Evolutionary conservation across 2,797 vertebrate species (phyloP).

Genomic region (Pempheris klunzingeri): DNA sequence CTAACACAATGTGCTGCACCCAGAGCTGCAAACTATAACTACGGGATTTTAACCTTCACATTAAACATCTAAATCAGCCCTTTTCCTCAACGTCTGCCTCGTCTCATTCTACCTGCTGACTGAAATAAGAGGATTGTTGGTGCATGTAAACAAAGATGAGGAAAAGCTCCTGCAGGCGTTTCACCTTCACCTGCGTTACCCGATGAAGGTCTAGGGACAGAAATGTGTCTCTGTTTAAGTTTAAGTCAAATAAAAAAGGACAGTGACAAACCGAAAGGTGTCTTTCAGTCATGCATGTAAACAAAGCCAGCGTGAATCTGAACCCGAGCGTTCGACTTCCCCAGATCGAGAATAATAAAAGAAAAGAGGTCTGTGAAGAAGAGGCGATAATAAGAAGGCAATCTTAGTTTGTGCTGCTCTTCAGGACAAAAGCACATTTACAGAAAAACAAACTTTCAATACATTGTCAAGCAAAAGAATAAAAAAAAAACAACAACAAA

Average conservation of each 20-base stretch:
- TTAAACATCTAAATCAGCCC: neutral
- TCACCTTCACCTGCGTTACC: too few species aligned
- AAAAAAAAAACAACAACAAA: slow-evolving; percentile 23
- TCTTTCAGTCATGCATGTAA: too few species aligned
- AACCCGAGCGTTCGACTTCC: slow-evolving; percentile 16
- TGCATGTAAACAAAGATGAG: slow-evolving; percentile 58
- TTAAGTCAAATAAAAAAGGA: too few species aligned
- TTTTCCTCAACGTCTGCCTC: neutral
- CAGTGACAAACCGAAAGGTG: too few species aligned
- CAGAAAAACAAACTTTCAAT: slow-evolving; percentile 54
- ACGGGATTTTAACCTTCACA: neutral
- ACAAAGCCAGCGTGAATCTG: slow-evolving; percentile 35
- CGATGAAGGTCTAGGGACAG: too few species aligned
- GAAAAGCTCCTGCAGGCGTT: too few species aligned
- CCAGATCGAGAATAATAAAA: slow-evolving; percentile 24
- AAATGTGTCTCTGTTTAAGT: too few species aligned
- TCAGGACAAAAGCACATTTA: slow-evolving; percentile 66
- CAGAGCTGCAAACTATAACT: too few species aligned
- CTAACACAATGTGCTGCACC: slow-evolving; percentile 7
- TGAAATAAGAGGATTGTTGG: slow-evolving; percentile 1
- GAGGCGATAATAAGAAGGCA: slow-evolving; percentile 12
- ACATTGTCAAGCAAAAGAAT: slow-evolving; percentile 66
- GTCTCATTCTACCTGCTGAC: neutral
- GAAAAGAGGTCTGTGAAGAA: slow-evolving; percentile 40
- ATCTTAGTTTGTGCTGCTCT: slow-evolving; percentile 64